A percentile compares a stretch with the other conserved stretches of the same genome.
These are phyloP conservation scores for Drosophila albomicans DNA, from an alignment of 1,140 invertebrate genomes.

Conservation along the genomic window DNA sequence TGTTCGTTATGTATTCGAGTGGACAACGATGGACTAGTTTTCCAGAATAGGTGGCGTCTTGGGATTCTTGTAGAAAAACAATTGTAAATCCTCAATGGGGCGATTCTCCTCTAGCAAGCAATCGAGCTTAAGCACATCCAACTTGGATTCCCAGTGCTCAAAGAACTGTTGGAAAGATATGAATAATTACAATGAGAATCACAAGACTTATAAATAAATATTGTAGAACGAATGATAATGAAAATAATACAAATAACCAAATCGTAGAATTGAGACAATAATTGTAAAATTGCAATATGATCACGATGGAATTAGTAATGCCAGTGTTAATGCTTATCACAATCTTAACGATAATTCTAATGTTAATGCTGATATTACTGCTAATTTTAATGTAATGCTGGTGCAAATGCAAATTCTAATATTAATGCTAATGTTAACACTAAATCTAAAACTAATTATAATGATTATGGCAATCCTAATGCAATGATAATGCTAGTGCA, in stretches of 20 bases:
- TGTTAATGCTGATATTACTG: too few relatives aligned
- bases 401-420: too few relatives aligned
- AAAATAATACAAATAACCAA: too few relatives aligned
- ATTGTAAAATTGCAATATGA: too few relatives aligned
- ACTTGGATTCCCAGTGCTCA: slow-evolving; percentile 43
- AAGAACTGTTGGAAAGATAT: slow-evolving; percentile 15
- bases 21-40: neutral
- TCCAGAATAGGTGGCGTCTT: neutral
- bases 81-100: slow-evolving; percentile 46
- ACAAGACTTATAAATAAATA: neutral
- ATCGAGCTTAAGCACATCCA: slow-evolving; percentile 36
- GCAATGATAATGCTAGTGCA: neutral
- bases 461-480: neutral
- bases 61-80: slow-evolving; percentile 45
- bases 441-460: too few relatives aligned
- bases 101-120: slow-evolving; percentile 36
- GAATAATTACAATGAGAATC: neutral
- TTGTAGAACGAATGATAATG: neutral
- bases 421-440: too few relatives aligned
- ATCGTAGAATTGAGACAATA: too few relatives aligned
- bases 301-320: too few relatives aligned
- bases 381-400: too few relatives aligned
- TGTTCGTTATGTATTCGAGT: too few relatives aligned
- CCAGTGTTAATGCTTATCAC: too few relatives aligned
- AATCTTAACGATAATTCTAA: too few relatives aligned